Evolutionary conservation across 2,888 invertebrate genomes (phyloP).

Genomic region (Cantharis flavilabris): DNA sequence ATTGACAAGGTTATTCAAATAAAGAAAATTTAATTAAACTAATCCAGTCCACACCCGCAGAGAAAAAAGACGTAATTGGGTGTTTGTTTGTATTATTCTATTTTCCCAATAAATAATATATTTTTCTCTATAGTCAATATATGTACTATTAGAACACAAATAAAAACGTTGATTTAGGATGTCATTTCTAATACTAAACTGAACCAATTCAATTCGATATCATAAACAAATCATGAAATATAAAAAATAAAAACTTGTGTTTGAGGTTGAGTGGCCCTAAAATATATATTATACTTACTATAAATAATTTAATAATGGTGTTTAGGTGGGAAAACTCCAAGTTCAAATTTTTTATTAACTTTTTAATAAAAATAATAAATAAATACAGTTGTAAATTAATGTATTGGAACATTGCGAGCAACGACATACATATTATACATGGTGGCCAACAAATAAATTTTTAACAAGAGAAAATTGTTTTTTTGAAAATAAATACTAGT

Average conservation of each 20-base stretch:
- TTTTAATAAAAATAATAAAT: too few species aligned
- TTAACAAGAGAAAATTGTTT: too few species aligned
- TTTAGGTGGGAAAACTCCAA: too few species aligned
- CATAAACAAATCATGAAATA: not conserved
- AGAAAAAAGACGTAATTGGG: not conserved
- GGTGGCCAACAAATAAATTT: too few species aligned
- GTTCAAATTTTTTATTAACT: too few species aligned
- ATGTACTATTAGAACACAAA: not conserved
- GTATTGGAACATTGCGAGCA: too few species aligned
- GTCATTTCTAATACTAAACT: not conserved
- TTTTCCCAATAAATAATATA: not conserved
- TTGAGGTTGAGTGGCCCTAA: too few species aligned
- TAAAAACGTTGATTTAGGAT: not conserved
- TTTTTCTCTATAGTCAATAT: not conserved
- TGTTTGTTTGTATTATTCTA: not conserved
- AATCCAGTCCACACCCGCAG: not conserved
- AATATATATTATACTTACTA: too few species aligned
- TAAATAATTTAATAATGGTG: too few species aligned
- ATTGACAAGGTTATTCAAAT: not conserved
- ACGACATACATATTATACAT: too few species aligned
- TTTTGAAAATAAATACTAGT: too few species aligned
- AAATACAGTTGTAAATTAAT: too few species aligned
- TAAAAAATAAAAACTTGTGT: not conserved
- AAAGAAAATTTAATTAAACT: not conserved
- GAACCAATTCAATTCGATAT: not conserved